phyloP scores from a whole-genome alignment of 2,888 invertebrate genomes.

The Hirtodrosophila histrioides region DNA sequence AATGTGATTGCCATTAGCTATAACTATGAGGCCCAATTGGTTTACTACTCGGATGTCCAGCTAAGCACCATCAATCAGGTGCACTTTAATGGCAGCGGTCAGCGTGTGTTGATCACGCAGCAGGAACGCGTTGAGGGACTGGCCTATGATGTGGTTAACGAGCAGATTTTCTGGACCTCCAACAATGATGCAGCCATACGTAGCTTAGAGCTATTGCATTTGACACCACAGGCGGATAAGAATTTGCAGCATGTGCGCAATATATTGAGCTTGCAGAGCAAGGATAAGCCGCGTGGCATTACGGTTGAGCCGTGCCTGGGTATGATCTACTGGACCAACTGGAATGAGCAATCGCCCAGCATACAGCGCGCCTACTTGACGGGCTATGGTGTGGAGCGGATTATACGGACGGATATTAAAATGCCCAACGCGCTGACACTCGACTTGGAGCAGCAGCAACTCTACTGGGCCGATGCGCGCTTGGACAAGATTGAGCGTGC shows the following conservation, averaged over 20 bases:
- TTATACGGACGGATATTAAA: conserved; percentile 91
- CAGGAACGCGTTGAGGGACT: conserved; percentile 95
- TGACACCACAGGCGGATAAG: conserved; percentile 61
- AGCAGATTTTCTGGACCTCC: conserved; percentile 94
- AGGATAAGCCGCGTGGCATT: conserved; percentile 93
- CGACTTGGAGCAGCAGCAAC: conserved; percentile 89
- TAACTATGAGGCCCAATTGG: conserved; percentile 88
- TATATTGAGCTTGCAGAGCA: conserved; percentile 87
- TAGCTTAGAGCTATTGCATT: conserved; percentile 75
- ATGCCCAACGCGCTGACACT: conserved; percentile 94
- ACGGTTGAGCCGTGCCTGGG: conserved; percentile 92
- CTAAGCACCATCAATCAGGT: conserved; percentile 93
- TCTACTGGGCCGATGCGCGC: conserved; percentile 94
- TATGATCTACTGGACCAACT: conserved; percentile 93
- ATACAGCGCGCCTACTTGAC: conserved; percentile 91
- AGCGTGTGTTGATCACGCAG: conserved; percentile 88
- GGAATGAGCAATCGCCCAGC: conserved; percentile 92
- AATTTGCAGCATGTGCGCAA: conserved; percentile 85
- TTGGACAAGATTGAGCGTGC: conserved; percentile 93
- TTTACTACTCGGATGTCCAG: conserved; percentile 96
- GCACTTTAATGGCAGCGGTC: conserved; percentile 91
- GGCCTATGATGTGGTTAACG: conserved; percentile 89
- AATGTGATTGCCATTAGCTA: conserved; percentile 94
- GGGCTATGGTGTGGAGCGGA: conserved; percentile 88
- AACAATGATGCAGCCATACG: conserved; percentile 90